Conservation (phyloP, 2,797 vertebrate genomes). For the Kryptolebias ocellatus region DNA sequence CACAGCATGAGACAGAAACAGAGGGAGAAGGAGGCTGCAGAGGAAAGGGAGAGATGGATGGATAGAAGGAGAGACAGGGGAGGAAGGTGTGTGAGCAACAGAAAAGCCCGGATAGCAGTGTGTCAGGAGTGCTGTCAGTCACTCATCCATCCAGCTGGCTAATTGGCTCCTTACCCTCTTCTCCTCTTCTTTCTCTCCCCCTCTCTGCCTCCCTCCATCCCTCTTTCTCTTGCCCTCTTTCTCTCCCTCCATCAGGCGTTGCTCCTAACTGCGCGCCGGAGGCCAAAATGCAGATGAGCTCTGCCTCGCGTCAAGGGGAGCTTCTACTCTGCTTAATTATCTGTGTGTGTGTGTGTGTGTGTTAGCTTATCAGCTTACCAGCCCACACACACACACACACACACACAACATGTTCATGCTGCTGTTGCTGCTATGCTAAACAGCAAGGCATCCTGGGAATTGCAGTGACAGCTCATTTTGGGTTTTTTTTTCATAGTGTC, state of each 20-base stretch:
- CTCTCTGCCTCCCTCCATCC: slow-evolving; percentile 37
- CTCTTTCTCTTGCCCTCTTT: slow-evolving; percentile 53
- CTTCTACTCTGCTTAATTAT: slow-evolving; percentile 99
- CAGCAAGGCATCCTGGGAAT: slow-evolving; percentile 99
- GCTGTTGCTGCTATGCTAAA: slow-evolving; percentile 97
- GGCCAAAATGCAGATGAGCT: slow-evolving; percentile 99
- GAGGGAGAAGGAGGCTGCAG: slow-evolving; percentile 43
- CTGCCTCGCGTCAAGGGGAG: slow-evolving; percentile 80
- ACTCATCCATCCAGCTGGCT: slow-evolving; percentile 99
- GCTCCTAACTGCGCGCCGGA: slow-evolving; percentile 99
- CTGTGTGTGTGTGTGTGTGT: slow-evolving; percentile 84
- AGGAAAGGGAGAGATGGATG: slow-evolving; percentile 35
- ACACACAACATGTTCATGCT: slow-evolving; percentile 55
- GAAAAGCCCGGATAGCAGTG: slow-evolving; percentile 89
- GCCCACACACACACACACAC: slow-evolving; percentile 81
- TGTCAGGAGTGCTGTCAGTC: slow-evolving; percentile 96
- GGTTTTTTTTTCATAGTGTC: slow-evolving; percentile 83
- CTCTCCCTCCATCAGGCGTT: slow-evolving; percentile 95
- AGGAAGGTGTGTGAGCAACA: slow-evolving; percentile 47
- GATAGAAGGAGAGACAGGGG: slow-evolving; percentile 56
- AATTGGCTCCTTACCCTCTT: slow-evolving; percentile 98
- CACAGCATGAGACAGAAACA: slow-evolving; percentile 52
- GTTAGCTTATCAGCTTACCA: slow-evolving; percentile 90
- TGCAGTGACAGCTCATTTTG: slow-evolving; percentile 99
- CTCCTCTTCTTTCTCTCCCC: slow-evolving; percentile 33